Conservation (phyloP, 2,113 vertebrate genomes). For the Aleadryas rufinucha region DNA sequence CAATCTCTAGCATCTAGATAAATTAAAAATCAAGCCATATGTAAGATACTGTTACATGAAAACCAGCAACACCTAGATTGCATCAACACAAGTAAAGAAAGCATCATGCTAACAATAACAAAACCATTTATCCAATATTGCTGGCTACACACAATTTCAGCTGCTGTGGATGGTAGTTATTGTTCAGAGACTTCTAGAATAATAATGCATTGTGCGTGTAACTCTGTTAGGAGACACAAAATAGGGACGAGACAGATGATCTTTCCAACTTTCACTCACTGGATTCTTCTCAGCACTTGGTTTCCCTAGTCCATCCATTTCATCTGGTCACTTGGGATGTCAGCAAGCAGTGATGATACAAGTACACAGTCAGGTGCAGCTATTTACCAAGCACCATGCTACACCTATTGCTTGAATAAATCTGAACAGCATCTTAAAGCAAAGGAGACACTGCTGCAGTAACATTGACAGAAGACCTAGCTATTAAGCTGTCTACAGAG, state of each 20-base stretch:
- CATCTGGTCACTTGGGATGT: conserved; percentile 49
- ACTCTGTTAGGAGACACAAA: conserved; percentile 16
- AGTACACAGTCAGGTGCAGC: conserved; percentile 60
- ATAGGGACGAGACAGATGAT: neutral
- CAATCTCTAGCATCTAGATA: neutral
- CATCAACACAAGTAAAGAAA: neutral
- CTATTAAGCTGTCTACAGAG: conserved; percentile 77
- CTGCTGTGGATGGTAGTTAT: neutral
- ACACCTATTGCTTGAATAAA: conserved; percentile 72
- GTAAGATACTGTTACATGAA: neutral
- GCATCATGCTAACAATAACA: neutral
- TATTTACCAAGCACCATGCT: conserved; percentile 68
- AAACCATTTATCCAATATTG: neutral
- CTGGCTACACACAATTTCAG: neutral
- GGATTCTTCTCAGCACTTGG: neutral
- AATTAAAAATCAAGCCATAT: neutral
- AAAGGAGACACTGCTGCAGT: conserved; percentile 64
- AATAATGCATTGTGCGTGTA: neutral
- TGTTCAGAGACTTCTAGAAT: conserved; percentile 39
- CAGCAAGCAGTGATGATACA: conserved; percentile 46
- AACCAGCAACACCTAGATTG: neutral
- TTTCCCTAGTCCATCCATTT: conserved; percentile 6
- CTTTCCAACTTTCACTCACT: conserved; percentile 36
- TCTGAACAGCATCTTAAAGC: conserved; percentile 68
- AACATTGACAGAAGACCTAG: conserved; percentile 74